Conservation (phyloP, 2,113 vertebrate species). For the Platichthys stellatus region DNA sequence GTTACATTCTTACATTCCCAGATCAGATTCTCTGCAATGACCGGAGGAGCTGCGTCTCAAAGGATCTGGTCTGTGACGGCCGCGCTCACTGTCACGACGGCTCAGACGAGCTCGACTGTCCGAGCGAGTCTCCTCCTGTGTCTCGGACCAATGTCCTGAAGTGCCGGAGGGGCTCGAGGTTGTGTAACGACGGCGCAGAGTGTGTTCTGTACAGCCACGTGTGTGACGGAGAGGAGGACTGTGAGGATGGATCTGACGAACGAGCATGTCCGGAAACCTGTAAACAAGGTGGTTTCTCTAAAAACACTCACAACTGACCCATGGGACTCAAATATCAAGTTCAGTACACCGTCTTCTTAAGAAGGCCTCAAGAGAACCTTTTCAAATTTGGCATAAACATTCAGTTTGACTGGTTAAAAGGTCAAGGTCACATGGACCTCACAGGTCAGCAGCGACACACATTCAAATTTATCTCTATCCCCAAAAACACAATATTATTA, state of each 20-base stretch:
- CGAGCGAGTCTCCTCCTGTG: background rate
- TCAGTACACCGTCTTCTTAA: too few species aligned
- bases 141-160: slow-evolving; percentile 15
- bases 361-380: too few species aligned
- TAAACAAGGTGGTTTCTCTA: slow-evolving; percentile 45
- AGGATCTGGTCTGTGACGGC: slow-evolving; percentile 83
- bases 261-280: slow-evolving; percentile 56
- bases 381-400: too few species aligned
- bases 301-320: background rate
- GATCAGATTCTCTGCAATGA: slow-evolving; percentile 78
- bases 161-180: slow-evolving; percentile 63
- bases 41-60: slow-evolving; percentile 72
- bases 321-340: too few species aligned
- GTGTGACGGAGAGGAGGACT: slow-evolving; percentile 88
- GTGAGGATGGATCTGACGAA: slow-evolving; percentile 89
- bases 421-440: too few species aligned
- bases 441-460: too few species aligned
- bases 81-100: slow-evolving; percentile 84
- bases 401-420: too few species aligned
- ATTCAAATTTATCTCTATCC: too few species aligned
- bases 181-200: slow-evolving; percentile 77
- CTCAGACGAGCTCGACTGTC: slow-evolving; percentile 85
- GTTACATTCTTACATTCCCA: background rate
- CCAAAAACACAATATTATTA: too few species aligned
- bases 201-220: slow-evolving; percentile 82